Conservation (phyloP, 2,113 vertebrate genomes). For the Phrynosoma blainvillii region DNA sequence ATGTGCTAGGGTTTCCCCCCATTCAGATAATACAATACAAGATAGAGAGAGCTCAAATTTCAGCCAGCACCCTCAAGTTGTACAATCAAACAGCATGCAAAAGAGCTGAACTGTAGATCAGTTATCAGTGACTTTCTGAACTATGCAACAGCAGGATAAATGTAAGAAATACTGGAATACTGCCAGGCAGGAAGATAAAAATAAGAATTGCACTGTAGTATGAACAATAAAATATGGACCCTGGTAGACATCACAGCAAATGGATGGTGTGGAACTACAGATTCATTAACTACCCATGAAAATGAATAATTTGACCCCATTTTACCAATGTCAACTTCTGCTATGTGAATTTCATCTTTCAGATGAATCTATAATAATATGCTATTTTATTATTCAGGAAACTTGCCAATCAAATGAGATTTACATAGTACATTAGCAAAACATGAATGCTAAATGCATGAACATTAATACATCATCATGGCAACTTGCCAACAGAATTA, state of each 20-base stretch:
- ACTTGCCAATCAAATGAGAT: constrained; percentile 42
- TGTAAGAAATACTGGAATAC: neutral
- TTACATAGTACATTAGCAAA: constrained; percentile 53
- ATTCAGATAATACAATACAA: neutral
- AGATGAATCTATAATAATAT: constrained; percentile 25
- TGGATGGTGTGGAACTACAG: neutral
- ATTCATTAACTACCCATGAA: constrained; percentile 31
- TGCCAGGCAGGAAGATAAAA: neutral
- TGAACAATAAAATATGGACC: neutral
- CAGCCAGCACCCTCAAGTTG: neutral
- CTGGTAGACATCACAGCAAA: constrained; percentile 8
- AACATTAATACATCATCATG: constrained; percentile 21
- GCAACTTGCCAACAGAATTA: constrained; percentile 30
- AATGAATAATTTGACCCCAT: constrained; percentile 43
- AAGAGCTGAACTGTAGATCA: neutral
- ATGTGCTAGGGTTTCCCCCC: too few species aligned
- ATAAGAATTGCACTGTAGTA: neutral
- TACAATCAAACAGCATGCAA: neutral
- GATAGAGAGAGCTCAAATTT: neutral
- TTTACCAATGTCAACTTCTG: constrained; percentile 19
- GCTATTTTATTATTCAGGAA: constrained; percentile 26
- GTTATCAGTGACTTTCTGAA: neutral
- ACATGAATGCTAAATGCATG: constrained; percentile 31
- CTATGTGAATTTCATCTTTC: constrained; percentile 33
- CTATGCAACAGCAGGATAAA: neutral